phyloP scores from a whole-genome alignment of 2,888 invertebrate genomes.

The Ormyrus thymus region DNA sequence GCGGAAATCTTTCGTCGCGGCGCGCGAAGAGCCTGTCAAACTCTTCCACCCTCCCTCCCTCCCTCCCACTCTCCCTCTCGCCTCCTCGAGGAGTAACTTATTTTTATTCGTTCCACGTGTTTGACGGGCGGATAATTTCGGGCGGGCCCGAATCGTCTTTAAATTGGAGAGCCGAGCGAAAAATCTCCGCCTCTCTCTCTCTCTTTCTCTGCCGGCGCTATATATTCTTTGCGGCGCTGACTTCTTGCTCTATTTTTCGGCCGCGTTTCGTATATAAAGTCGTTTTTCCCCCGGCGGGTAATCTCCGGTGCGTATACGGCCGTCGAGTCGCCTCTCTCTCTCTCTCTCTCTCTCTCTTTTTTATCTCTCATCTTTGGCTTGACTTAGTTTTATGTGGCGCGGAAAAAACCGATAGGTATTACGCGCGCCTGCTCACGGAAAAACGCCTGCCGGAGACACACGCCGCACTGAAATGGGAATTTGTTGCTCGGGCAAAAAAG shows the following conservation, averaged over 20 bases:
- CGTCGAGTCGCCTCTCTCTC: not conserved
- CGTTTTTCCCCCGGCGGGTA: too few species aligned
- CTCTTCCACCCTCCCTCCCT: conserved; percentile 13
- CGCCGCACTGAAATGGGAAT: not conserved
- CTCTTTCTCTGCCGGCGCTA: not conserved
- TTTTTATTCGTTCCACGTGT: conserved; percentile 55
- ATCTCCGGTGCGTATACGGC: too few species aligned
- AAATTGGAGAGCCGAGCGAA: not conserved
- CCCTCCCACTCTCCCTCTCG: not conserved
- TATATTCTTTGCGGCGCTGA: too few species aligned
- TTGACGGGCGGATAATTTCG: not conserved
- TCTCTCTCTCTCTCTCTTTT: conserved; percentile 29
- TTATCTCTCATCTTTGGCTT: conserved; percentile 57
- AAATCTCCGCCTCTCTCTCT: conserved; percentile 2
- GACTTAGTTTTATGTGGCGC: conserved; percentile 55
- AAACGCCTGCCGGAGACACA: not conserved
- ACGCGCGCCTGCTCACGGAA: not conserved
- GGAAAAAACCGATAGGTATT: conserved; percentile 48
- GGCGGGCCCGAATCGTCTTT: too few species aligned
- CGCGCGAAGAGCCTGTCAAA: conserved; percentile 24
- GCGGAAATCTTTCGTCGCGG: conserved; percentile 45
- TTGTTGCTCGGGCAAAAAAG: not conserved
- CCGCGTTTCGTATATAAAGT: too few species aligned
- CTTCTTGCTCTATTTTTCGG: too few species aligned
- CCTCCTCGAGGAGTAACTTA: conserved; percentile 22